phyloP scores from a whole-genome alignment of 1,140 invertebrate species.

The Oncopodura yosiiana region DNA sequence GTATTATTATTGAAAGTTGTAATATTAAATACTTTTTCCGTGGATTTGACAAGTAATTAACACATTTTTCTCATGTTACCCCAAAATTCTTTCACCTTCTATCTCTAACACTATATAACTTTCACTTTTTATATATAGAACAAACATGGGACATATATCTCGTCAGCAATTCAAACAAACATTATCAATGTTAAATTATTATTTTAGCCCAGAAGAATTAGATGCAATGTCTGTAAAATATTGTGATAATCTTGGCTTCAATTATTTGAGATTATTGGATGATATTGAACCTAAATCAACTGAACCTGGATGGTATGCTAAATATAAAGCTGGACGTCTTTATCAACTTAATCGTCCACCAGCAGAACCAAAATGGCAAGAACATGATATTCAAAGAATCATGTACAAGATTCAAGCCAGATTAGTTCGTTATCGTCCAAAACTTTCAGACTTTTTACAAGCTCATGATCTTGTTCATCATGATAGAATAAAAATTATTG shows the following conservation, averaged over 20 bases:
- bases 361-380: slow-evolving; percentile 29
- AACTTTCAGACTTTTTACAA: slow-evolving; percentile 27
- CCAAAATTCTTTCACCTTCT: neutral
- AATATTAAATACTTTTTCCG: slow-evolving; percentile 35
- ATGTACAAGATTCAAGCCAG: slow-evolving; percentile 34
- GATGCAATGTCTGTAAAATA: slow-evolving; percentile 54
- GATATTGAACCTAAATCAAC: slow-evolving; percentile 45
- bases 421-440: slow-evolving; percentile 27
- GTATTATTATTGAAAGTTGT: slow-evolving; percentile 31
- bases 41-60: slow-evolving; percentile 28
- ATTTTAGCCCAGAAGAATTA: slow-evolving; percentile 52
- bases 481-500: slow-evolving; percentile 30
- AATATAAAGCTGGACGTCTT: slow-evolving; percentile 31
- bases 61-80: neutral
- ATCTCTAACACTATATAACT: neutral
- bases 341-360: slow-evolving; percentile 25
- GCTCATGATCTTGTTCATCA: slow-evolving; percentile 31
- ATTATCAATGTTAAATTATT: slow-evolving; percentile 50
- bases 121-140: slow-evolving; percentile 39
- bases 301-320: slow-evolving; percentile 29
- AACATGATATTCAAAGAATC: slow-evolving; percentile 32
- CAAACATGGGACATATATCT: slow-evolving; percentile 57
- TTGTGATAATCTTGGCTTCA: slow-evolving; percentile 57
- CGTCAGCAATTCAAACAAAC: slow-evolving; percentile 54
- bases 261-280: slow-evolving; percentile 53